These are phyloP conservation scores for Calephelis virginiensis DNA, from an alignment of 1,140 invertebrate genomes.

Conservation along the genomic window DNA sequence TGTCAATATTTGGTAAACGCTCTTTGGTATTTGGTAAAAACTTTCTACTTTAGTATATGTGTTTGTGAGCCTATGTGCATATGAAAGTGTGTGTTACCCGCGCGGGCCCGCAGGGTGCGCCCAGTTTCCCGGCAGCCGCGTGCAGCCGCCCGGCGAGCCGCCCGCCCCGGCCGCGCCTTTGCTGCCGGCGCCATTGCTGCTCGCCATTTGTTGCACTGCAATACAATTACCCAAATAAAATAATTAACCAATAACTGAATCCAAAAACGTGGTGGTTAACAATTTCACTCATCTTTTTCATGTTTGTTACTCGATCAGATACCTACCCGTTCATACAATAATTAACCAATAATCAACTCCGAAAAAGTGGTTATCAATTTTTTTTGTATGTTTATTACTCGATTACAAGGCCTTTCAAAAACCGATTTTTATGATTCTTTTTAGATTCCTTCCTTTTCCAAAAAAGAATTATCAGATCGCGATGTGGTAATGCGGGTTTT, in stretches of 20 bases:
- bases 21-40: too few species aligned
- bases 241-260: constrained; percentile 5
- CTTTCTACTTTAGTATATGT: too few species aligned
- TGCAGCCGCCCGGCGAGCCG: constrained; percentile 75
- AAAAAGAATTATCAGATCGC: too few species aligned
- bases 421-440: not conserved
- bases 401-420: too few species aligned
- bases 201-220: constrained; percentile 90
- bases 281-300: too few species aligned
- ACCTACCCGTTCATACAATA: constrained; percentile 9
- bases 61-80: not conserved
- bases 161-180: constrained; percentile 70
- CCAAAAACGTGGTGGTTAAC: not conserved
- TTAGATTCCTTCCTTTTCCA: too few species aligned
- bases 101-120: constrained; percentile 93
- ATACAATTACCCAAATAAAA: constrained; percentile 37
- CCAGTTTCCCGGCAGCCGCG: constrained; percentile 92
- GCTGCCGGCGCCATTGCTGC: constrained; percentile 85
- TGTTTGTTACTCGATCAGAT: constrained; percentile 22
- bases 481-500: too few species aligned
- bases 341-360: constrained; percentile 9
- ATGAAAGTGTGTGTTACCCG: constrained; percentile 67
- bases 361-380: not conserved
- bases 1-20: too few species aligned
- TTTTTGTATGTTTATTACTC: too few species aligned